Evolutionary conservation across 2,797 vertebrate species (phyloP).

Genomic region (Falco biarmicus): DNA sequence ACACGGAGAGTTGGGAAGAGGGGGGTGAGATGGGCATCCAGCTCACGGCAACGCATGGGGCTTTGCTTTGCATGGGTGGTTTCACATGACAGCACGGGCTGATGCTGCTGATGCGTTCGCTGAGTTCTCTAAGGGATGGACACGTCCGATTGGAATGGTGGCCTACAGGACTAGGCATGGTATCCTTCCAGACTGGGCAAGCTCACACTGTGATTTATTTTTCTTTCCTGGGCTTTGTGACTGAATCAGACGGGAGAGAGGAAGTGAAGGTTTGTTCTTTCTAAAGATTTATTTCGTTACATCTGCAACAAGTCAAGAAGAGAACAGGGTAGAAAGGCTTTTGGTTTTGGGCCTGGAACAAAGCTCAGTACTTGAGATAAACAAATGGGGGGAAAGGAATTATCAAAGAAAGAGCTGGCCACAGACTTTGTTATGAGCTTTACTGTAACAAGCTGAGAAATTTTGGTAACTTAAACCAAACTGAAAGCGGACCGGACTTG

Average conservation of each 20-base stretch:
- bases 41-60: rapidly evolving
- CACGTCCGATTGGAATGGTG: neutral
- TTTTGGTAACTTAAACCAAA: constrained; percentile 4
- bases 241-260: constrained; percentile 38
- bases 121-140: neutral
- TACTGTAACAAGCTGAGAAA: constrained; percentile 36
- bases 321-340: constrained; percentile 51
- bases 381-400: constrained; percentile 63
- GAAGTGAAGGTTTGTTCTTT: constrained; percentile 72
- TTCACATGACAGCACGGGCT: neutral
- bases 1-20: neutral
- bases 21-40: neutral
- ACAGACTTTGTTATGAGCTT: constrained; percentile 28
- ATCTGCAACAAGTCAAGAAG: constrained; percentile 68
- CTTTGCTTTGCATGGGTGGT: neutral
- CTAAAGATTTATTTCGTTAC: constrained; percentile 69
- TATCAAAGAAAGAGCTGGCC: constrained; percentile 62
- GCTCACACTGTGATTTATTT: constrained; percentile 65
- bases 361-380: constrained; percentile 70
- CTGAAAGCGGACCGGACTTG: neutral
- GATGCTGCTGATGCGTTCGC: neutral
- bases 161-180: neutral
- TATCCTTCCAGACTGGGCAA: neutral
- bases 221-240: constrained; percentile 67
- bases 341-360: constrained; percentile 73